Percentiles rank a stretch among this genome's conserved stretches.
Evolutionary conservation across 2,888 invertebrate species (phyloP).

Genomic region (Siphonodentalium dalli): DNA sequence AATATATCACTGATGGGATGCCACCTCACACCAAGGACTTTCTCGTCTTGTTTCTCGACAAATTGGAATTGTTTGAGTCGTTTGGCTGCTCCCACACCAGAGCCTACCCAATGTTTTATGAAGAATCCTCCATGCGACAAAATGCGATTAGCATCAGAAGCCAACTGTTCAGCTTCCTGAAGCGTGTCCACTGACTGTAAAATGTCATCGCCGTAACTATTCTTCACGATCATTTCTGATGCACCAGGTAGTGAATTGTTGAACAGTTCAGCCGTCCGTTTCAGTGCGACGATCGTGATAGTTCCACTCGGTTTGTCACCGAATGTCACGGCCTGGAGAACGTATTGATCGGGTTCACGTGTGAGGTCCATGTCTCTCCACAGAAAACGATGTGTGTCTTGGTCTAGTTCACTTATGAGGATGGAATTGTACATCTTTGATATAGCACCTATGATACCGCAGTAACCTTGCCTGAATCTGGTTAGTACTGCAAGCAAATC

Average conservation of each 20-base stretch:
- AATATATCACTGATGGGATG: slow-evolving; percentile 1
- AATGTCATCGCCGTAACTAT: no score
- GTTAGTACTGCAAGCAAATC: no score
- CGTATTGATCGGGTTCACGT: no score
- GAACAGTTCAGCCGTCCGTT: no score
- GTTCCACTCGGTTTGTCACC: slow-evolving; percentile 5
- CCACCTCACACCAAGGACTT: slow-evolving; percentile 1
- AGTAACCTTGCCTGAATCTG: no score
- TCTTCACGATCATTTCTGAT: no score
- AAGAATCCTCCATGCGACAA: background rate
- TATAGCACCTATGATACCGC: no score
- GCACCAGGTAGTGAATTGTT: no score
- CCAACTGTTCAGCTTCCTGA: background rate
- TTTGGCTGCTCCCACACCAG: background rate
- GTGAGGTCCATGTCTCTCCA: slow-evolving; percentile 3
- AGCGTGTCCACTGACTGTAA: no score
- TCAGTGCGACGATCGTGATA: background rate
- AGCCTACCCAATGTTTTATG: slow-evolving; percentile 1
- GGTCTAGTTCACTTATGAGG: no score
- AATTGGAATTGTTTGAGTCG: no score
- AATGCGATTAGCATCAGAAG: background rate
- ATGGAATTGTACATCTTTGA: no score
- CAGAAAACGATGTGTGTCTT: slow-evolving; percentile 1
- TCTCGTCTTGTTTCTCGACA: background rate
- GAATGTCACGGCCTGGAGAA: background rate